phyloP scores from a whole-genome alignment of 2,797 vertebrate genomes.

The Caiman crocodilus region DNA sequence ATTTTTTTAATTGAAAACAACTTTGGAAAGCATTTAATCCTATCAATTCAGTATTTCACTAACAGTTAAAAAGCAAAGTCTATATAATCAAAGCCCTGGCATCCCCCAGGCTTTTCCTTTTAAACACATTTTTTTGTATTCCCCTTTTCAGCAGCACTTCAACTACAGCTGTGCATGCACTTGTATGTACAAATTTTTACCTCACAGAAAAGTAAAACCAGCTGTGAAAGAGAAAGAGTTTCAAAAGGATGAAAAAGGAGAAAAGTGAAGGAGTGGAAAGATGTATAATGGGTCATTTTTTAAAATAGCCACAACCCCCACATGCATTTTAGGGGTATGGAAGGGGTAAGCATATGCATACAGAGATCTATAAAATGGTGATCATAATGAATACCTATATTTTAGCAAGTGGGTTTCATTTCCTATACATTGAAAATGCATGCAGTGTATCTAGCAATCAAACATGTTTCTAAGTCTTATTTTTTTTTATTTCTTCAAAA shows the following conservation, averaged over 20 bases:
- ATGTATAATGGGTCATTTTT: not conserved
- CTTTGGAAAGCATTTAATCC: not conserved
- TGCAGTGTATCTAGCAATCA: not conserved
- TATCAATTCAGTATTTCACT: not conserved
- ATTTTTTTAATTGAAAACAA: not conserved
- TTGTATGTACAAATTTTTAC: constrained; percentile 5
- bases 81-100: not conserved
- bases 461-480: not conserved
- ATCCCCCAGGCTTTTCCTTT: constrained; percentile 19
- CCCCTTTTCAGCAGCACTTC: constrained; percentile 28
- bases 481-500: not conserved
- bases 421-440: not conserved
- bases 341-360: not conserved
- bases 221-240: not conserved
- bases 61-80: constrained; percentile 29
- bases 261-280: not conserved
- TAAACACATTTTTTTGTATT: constrained; percentile 3
- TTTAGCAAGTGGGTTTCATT: not conserved
- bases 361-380: not conserved
- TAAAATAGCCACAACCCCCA: not conserved
- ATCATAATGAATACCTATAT: not conserved
- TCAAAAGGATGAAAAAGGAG: not conserved
- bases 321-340: not conserved
- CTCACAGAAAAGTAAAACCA: not conserved
- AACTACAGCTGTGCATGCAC: constrained; percentile 15